Evolutionary conservation across 2,113 vertebrate genomes (phyloP).

Genomic region (Rhynchomys soricoides): DNA sequence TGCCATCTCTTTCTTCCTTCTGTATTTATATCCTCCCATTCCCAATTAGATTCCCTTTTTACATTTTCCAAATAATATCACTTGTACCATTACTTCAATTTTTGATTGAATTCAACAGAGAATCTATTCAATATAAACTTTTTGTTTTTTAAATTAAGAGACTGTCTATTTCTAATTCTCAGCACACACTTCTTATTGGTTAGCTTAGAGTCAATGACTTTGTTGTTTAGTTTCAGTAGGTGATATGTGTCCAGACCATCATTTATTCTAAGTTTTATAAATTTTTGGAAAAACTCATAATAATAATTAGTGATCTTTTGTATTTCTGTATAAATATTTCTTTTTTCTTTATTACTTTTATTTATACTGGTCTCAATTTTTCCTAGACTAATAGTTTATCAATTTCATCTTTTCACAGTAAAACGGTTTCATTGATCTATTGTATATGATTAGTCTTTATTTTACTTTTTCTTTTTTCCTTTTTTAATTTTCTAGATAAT

Average conservation of each 20-base stretch:
- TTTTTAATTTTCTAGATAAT: too few species aligned
- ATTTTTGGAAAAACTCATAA: background rate
- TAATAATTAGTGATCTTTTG: background rate
- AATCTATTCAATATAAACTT: background rate
- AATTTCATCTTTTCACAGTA: background rate
- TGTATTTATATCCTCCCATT: background rate
- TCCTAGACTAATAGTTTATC: background rate
- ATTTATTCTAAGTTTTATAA: background rate
- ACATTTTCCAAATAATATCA: background rate
- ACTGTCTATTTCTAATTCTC: background rate
- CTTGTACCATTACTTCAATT: too few species aligned
- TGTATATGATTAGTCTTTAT: background rate
- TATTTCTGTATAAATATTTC: background rate
- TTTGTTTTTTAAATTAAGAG: background rate
- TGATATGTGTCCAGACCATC: background rate
- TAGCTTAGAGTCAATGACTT: background rate
- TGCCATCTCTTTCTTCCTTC: background rate
- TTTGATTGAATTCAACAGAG: background rate
- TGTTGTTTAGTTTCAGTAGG: background rate
- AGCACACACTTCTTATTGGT: background rate
- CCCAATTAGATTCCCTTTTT: background rate
- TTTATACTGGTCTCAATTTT: background rate
- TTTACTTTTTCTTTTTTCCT: too few species aligned
- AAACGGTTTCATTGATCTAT: background rate
- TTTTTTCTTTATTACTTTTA: background rate